Evolutionary conservation across 2,113 vertebrate genomes (phyloP).

Genomic region (Bucco capensis): DNA sequence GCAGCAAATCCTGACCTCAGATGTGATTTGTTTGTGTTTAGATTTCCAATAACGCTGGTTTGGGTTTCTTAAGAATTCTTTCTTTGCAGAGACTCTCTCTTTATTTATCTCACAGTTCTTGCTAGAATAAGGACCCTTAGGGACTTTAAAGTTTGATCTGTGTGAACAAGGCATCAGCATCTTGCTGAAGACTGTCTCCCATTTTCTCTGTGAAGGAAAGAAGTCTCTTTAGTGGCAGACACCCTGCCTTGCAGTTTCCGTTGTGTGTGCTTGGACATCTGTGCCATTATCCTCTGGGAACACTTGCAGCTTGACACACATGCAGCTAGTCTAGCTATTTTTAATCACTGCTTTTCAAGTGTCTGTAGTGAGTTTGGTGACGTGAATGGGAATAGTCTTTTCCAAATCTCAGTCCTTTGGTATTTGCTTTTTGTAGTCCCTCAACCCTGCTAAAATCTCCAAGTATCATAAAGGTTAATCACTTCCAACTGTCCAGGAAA

Average conservation of each 20-base stretch:
- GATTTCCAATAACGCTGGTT: slow-evolving; percentile 42
- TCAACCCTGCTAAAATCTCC: not conserved
- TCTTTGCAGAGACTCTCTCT: slow-evolving; percentile 25
- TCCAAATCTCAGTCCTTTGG: slow-evolving; percentile 4
- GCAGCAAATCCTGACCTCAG: slow-evolving; percentile 49
- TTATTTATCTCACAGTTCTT: slow-evolving; percentile 47
- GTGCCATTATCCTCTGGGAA: slow-evolving; percentile 56
- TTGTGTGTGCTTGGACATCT: slow-evolving; percentile 63
- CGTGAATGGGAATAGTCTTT: slow-evolving; percentile 54
- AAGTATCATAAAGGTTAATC: slow-evolving; percentile 42
- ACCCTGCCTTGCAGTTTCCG: slow-evolving; percentile 60
- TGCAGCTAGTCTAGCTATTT: slow-evolving; percentile 52
- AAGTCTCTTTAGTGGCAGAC: slow-evolving; percentile 51
- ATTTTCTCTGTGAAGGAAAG: slow-evolving; percentile 57
- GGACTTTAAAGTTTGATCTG: not conserved
- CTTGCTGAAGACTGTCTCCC: slow-evolving; percentile 55
- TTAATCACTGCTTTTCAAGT: slow-evolving; percentile 60
- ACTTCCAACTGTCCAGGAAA: slow-evolving; percentile 42
- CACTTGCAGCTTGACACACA: slow-evolving; percentile 48
- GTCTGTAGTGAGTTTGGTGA: slow-evolving; percentile 26
- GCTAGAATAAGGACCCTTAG: slow-evolving; percentile 4
- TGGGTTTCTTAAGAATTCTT: slow-evolving; percentile 10
- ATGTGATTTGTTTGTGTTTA: slow-evolving; percentile 54
- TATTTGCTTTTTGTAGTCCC: slow-evolving; percentile 28
- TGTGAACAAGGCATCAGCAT: slow-evolving; percentile 32